Evolutionary conservation across 2,113 vertebrate genomes (phyloP), one percentile per base, ranked within the genome.

Genomic region (Phyllostomus hastatus): DNA sequence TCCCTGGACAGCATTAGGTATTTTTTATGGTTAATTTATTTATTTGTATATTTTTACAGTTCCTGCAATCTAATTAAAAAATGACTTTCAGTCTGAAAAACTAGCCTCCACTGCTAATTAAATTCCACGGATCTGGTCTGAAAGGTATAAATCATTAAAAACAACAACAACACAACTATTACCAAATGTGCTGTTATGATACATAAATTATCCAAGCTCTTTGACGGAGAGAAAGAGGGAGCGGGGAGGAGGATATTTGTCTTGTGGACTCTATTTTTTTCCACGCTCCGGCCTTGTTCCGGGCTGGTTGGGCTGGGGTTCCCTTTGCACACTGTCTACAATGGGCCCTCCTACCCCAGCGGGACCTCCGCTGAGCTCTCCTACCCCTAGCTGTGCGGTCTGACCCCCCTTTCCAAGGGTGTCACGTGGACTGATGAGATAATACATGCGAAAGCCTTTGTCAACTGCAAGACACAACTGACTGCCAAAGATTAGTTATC

Each of bases 1-100:
- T 96, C 79, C 72, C 41, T 72, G 64, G 24, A 95, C 48, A 22
- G 57, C 41, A 38, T 95, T 90, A 41, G 84, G 24, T 31, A 24
- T 81, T 50, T 81, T 46, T 84, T 24, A 52, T 17, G 31, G 69
- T 70, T 93, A 43, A 66, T 81, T 94, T 35, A 54, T 90, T 95
- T 84, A 64, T 78, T 96, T 85, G 57, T 82, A 41, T 96, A 93
- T 87, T 96, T 94, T 95, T 59, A 89, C 83, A 94, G 54, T 66
- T 80, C 64, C 52, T 83, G 73, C 57, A 75, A 72, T 91, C 95
- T 95, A 97, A 96, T 85, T 80, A 93, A 82, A 97, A 97, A 91
- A 86, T 61, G 35, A 89, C 78, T 87, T 93, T 85, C 79, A 81
- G 96, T 11, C 54, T 89, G 46, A 86, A 90, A 91, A 93, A 94